Evolutionary conservation across 1,140 invertebrate species (phyloP), one percentile per base, ranked within the genome.

Genomic region (Achroia grisella): DNA sequence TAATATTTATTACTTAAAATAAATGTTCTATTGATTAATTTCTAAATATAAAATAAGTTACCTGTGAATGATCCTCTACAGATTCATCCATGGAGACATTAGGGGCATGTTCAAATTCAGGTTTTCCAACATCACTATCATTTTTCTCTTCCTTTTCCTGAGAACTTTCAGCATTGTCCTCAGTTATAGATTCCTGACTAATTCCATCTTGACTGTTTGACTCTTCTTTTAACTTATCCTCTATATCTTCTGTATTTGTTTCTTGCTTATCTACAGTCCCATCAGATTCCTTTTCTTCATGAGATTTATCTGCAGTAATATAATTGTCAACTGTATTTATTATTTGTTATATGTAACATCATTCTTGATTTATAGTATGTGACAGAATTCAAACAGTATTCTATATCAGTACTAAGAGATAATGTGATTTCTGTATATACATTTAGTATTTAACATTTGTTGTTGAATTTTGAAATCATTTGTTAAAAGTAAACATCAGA

Each of bases 11-110:
- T n/a, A n/a, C n/a, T n/a, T n/a, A n/a, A n/a, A n/a, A n/a, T n/a
- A n/a, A n/a, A n/a, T n/a, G n/a, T n/a, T n/a, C n/a, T n/a, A n/a
- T n/a, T n/a, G n/a, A n/a, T n/a, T n/a, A n/a, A n/a, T n/a, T n/a
- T n/a, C n/a, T n/a, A n/a, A n/a, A n/a, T n/a, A n/a, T n/a, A n/a
- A 23, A 6, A 14, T 9, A 37, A 10, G 5, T 37, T 63, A 80
- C 79, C 72, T 82, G 64, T 15, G 77, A 73, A 50, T 83, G 77
- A 59, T 85, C 79, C 44, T 85, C 79, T 42, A 81, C 71, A 17
- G 62, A 47, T 33, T 83, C 81, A 32, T 83, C 77, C 23, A 76
- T 53, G 14, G 74, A 71, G 30, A 76, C 46, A 72, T 81, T 74
- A 30, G 77, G 76, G 5, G 78, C 77, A 33, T 69, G 77, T 35